Evolutionary conservation across 2,113 vertebrate genomes (phyloP).

Genomic region (Nannobrachium achirus): DNA sequence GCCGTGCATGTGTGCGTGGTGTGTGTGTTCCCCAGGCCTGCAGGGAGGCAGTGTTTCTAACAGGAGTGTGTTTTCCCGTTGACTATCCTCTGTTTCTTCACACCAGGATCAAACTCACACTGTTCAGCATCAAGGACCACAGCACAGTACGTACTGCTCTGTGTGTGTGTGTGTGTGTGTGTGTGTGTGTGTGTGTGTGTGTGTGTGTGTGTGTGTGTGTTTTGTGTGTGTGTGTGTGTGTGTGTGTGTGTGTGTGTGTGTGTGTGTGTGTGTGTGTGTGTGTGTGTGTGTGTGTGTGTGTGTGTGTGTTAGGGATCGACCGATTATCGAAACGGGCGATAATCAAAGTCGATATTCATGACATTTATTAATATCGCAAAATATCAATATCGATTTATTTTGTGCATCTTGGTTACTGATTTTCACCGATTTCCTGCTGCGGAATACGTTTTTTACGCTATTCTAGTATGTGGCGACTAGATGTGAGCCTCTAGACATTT

Average conservation of each 20-base stretch:
- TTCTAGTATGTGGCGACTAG: too few relatives aligned
- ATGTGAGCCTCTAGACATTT: too few relatives aligned
- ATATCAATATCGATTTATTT: too few relatives aligned
- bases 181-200: neutral
- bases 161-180: constrained; percentile 4
- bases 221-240: too few relatives aligned
- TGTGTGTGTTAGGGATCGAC: too few relatives aligned
- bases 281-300: neutral
- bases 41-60: constrained; percentile 7
- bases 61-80: constrained; percentile 1
- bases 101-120: neutral
- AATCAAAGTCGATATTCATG: too few relatives aligned
- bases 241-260: neutral
- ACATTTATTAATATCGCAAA: too few relatives aligned
- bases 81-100: neutral
- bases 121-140: neutral
- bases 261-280: neutral
- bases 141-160: neutral
- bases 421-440: too few relatives aligned
- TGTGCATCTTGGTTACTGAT: too few relatives aligned
- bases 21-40: neutral
- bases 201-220: too few relatives aligned
- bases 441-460: too few relatives aligned
- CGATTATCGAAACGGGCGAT: too few relatives aligned
- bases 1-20: neutral